Base-by-base conservation (phyloP, 1,140 invertebrate genomes). In the Drosophila teissieri region DNA sequence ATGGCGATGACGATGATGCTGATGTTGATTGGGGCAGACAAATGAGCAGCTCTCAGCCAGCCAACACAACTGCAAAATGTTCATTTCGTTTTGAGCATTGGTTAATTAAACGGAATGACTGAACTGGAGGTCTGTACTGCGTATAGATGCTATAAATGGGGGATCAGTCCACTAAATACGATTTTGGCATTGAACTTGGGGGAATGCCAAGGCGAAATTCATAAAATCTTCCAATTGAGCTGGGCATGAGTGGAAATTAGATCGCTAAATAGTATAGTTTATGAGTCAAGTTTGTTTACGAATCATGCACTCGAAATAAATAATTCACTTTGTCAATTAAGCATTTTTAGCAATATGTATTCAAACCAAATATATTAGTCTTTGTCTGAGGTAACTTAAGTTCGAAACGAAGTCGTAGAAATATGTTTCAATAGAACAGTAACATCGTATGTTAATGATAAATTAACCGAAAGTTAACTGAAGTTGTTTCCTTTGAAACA, bases 141-240 rank as follows among this genome's bases (percentile, higher is more conserved):
- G 44, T 53, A n/a, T 14, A n/a, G 8, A 36, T 51, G 31, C 19
- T 52, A 27, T 22, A 22, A 36, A 60, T 0, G 48, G 48, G 27
- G 1, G 48, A 73, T 52, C 53, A 53, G 31, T 36, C n/a, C 46
- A 42, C 60, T 17, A 56, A 56, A 17, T 51, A 24, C 39, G 15
- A 52, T 77, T 77, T 77, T 76, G 62, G 34, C 74, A 77, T 78
- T 78, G 74, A 78, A 70, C 73, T 78, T 78, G 74, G 56, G 76
- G 75, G 75, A 78, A 78, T 78, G 75, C 76, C 75, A 78, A 78
- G 75, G 75, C 75, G 10, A 78, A 78, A 78, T 64, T 51, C 65
- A 78, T 78, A 72, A 40, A 48, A 39, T 17, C 36, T 57, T 65
- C 42, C 64, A 70, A 70, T 72, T 70, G 42, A 70, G 40, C 27